These are phyloP conservation scores for Eustalomyia histrio DNA, from an alignment of 2,888 invertebrate species.

Conservation along the genomic window DNA sequence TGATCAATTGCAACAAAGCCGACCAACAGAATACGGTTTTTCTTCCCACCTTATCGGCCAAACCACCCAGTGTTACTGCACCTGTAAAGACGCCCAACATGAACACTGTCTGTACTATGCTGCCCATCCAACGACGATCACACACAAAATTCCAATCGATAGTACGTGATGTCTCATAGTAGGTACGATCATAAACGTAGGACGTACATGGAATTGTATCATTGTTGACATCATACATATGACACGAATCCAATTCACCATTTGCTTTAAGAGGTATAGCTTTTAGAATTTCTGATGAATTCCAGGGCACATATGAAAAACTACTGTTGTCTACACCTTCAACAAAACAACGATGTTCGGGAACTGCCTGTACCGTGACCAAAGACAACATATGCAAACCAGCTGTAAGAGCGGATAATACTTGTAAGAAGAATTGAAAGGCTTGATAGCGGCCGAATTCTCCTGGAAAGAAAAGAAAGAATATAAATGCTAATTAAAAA, in stretches of 20 bases:
- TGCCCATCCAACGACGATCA: conserved; percentile 88
- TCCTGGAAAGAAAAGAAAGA: conserved; percentile 80
- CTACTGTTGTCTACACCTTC: conserved; percentile 81
- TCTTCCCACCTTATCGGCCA: conserved; percentile 90
- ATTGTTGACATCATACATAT: conserved; percentile 80
- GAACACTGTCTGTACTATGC: conserved; percentile 85
- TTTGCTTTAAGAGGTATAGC: conserved; percentile 82
- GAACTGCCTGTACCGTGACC: conserved; percentile 89
- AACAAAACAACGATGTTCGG: conserved; percentile 83
- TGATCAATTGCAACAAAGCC: conserved; percentile 85
- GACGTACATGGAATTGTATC: conserved; percentile 79
- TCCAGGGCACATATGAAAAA: conserved; percentile 81
- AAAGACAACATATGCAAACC: conserved; percentile 89
- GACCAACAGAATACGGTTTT: conserved; percentile 90
- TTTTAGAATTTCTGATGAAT: conserved; percentile 80
- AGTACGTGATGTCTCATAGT: conserved; percentile 86
- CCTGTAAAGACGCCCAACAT: conserved; percentile 92
- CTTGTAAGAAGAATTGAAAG: conserved; percentile 88
- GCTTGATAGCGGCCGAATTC: conserved; percentile 91
- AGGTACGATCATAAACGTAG: conserved; percentile 87
- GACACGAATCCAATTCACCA: conserved; percentile 84
- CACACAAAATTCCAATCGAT: conserved; percentile 93
- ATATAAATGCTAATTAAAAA: too few relatives aligned
- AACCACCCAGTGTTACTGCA: conserved; percentile 87
- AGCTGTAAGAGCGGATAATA: conserved; percentile 88